These are phyloP conservation scores for Creontiades dilutus DNA, from an alignment of 2,888 invertebrate genomes.

Conservation along the genomic window DNA sequence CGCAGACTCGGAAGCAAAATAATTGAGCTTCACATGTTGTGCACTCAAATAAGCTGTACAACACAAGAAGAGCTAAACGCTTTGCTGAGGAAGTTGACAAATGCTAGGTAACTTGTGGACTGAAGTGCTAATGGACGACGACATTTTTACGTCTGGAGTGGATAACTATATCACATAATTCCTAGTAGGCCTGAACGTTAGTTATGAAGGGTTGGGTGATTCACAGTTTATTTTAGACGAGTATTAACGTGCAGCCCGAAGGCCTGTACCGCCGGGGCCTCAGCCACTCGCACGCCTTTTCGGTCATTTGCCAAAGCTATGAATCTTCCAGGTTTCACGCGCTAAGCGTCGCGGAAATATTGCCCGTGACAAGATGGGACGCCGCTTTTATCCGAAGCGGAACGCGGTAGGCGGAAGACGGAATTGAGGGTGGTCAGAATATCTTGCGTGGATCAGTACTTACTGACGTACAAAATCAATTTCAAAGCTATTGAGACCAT, in stretches of 20 bases:
- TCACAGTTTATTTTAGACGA: slow-evolving; percentile 13
- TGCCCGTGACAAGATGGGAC: not conserved
- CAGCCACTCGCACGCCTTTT: slow-evolving; percentile 9
- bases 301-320: slow-evolving; percentile 25
- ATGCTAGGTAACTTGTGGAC: too few species aligned
- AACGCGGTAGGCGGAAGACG: not conserved
- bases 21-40: too few species aligned
- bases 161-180: not conserved
- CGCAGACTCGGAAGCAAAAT: too few species aligned
- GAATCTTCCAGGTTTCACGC: slow-evolving; percentile 4
- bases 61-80: too few species aligned
- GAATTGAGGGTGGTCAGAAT: slow-evolving; percentile 21
- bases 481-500: too few species aligned
- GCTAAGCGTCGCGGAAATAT: slow-evolving; percentile 25
- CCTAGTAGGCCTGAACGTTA: not conserved
- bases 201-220: slow-evolving; percentile 21
- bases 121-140: too few species aligned
- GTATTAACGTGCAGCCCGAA: slow-evolving; percentile 33
- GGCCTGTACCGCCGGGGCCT: not conserved
- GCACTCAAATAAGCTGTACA: too few species aligned
- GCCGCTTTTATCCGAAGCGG: not conserved
- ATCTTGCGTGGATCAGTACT: not conserved
- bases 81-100: too few species aligned
- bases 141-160: not conserved
- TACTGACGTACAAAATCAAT: too few species aligned